Evolutionary conservation across 1,140 invertebrate species (phyloP), one percentile per base, ranked within the genome.

Genomic region (Caenorhabditis inopinata): DNA sequence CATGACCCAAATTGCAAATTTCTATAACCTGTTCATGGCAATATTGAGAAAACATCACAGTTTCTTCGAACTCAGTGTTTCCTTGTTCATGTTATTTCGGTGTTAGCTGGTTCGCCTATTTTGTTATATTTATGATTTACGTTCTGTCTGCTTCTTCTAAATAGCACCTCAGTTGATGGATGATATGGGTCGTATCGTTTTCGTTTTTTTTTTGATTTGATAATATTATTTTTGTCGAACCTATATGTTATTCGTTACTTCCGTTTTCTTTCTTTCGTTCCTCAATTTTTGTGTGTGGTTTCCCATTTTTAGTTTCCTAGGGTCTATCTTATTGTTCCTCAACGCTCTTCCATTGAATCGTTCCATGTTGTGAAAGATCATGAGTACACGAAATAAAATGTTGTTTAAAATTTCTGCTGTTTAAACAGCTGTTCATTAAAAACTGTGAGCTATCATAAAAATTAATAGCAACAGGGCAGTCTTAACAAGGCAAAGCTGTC

Each of bases 41-140:
- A 42, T 42, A 42, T 42, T 42, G 38, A 42, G 14, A 42, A 42
- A 14, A 42, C 5, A 42, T 42, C 38, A 42, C n/a, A n/a, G n/a
- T n/a, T n/a, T n/a, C n/a, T n/a, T n/a, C n/a, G n/a, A n/a, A n/a
- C n/a, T n/a, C n/a, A n/a, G n/a, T n/a, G n/a, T n/a, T n/a, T n/a
- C n/a, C n/a, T n/a, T n/a, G n/a, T n/a, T 42, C 38, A 42, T 42
- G 5, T 42, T 7, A 53, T 23, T 53, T 53, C 23, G 49, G 23
- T 53, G 49, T 53, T 25, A 21, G 49, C 58, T 38, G 25, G 58
- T 68, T 68, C 23, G 4, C 29, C 29, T 14, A 58, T 32, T 14
- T 58, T 68, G 58, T 68, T 68, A 68, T 68, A 68, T 68, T 68
- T 68, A 68, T 68, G 27, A 38, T 68, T 38, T 68, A 18, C 27